Evolutionary conservation across 2,888 invertebrate genomes (phyloP).

Genomic region (Macrosiphum euphorbiae): DNA sequence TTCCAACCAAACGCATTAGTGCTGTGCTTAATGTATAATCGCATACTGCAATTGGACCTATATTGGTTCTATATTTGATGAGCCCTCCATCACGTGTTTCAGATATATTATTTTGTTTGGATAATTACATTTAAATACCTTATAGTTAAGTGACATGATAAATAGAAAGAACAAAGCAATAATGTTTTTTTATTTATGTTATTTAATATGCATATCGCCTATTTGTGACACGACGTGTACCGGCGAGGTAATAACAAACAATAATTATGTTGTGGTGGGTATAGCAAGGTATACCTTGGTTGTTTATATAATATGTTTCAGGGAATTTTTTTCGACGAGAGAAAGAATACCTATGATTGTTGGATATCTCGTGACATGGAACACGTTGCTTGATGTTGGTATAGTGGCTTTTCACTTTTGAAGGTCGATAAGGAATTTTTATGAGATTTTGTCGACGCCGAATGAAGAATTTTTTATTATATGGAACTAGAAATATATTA

Average conservation of each 20-base stretch:
- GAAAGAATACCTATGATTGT: neutral
- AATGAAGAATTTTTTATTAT: neutral
- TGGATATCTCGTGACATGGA: neutral
- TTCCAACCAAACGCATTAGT: neutral
- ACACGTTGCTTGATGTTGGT: neutral
- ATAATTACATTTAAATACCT: neutral
- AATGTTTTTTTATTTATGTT: neutral
- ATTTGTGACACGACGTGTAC: neutral
- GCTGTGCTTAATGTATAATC: neutral
- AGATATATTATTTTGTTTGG: neutral
- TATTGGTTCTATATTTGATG: neutral
- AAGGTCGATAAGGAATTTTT: slow-evolving; percentile 3
- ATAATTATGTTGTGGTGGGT: neutral
- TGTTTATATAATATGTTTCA: neutral
- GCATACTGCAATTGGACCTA: neutral
- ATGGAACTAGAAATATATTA: neutral
- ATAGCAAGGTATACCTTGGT: no score
- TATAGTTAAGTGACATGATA: neutral
- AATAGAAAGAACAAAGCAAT: neutral
- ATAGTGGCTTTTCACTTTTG: neutral
- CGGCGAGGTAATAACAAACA: neutral
- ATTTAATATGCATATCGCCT: neutral
- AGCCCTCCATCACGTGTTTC: neutral
- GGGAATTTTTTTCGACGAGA: neutral
- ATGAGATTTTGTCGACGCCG: neutral